Evolutionary conservation across 2,797 vertebrate genomes (phyloP), one percentile per base, ranked within the genome.

Genomic region (Tenualosa ilisha): DNA sequence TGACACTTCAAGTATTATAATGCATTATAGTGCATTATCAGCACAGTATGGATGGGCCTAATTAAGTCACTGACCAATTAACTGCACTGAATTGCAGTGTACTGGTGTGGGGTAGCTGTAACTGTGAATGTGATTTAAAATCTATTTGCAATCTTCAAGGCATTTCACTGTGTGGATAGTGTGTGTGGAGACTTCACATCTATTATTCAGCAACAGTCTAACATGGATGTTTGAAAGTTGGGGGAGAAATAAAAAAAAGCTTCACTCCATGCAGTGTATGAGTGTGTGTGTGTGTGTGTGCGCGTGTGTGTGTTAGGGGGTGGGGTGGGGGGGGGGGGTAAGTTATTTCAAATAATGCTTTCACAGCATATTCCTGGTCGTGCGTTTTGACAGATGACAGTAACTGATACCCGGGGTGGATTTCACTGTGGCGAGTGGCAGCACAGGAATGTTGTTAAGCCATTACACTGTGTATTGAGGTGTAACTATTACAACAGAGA

Each of bases 351-450:
- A 83, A 54, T 53, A 79, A 26, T 84, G 50, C 37, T 50, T 89
- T 84, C 82, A 6, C 81, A 82, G 85, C 81, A 86, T 59, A 84
- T 79, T 20, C 59, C 43, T 54, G 40, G 24, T 13, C 56, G 88
- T 84, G 54, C 40, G 6, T 51, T 87, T 83, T 87, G 85, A 90
- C 86, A 89, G 87, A 85, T 51, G 82, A 88, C 82, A 68, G 56
- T 24, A 87, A 85, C 82, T 85, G 85, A 89, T 84, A 83, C 85
- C 56, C 85, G 56, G 63, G 79, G 50, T 50, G 84, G 85, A 82
- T 89, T 81, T 83, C 59, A 84, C 84, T 20, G 24, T 51, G 50
- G 84, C 13, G 51, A 85, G 61, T 83, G 17, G 59, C 84, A 46
- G 86, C 68, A 50, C 53, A 40, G 54, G 40, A 8, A 59, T 81